Conservation (phyloP, 2,888 invertebrate species). For the Ophion slaviceki region DNA sequence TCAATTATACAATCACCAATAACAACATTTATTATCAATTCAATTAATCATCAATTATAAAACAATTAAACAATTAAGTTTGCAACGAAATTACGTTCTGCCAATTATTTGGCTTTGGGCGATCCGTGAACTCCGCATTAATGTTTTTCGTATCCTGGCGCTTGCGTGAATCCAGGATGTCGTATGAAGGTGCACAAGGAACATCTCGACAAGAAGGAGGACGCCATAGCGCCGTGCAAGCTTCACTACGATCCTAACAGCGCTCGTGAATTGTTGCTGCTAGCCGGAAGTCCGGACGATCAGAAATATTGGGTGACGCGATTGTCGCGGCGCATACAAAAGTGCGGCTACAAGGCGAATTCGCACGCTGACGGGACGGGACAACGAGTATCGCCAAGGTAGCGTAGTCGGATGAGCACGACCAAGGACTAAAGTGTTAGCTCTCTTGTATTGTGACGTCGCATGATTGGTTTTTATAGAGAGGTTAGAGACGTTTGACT, state of each 20-base stretch:
- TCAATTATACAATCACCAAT: no score
- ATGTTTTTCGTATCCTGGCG: constrained; percentile 57
- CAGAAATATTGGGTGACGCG: constrained; percentile 97
- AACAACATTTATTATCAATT: background rate
- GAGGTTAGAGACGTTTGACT: constrained; percentile 78
- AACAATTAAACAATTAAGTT: background rate
- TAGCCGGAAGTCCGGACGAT: constrained; percentile 93
- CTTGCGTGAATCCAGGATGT: constrained; percentile 88
- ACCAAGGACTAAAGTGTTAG: constrained; percentile 78
- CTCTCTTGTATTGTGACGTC: constrained; percentile 80
- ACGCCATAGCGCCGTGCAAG: constrained; percentile 97
- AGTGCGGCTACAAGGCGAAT: constrained; percentile 95
- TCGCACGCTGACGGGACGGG: constrained; percentile 84
- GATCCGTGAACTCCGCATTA: background rate
- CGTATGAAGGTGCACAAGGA: constrained; percentile 99
- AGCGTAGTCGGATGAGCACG: constrained; percentile 81
- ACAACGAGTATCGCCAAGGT: constrained; percentile 90
- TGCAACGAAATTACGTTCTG: background rate
- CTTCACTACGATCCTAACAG: constrained; percentile 96
- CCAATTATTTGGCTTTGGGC: no score
- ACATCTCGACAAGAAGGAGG: constrained; percentile 94
- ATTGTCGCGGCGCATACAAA: constrained; percentile 95
- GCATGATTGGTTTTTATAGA: constrained; percentile 80
- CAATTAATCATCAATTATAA: background rate
- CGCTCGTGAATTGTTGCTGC: constrained; percentile 96